Evolutionary conservation across 1,140 invertebrate genomes (phyloP).

Genomic region (Gyrodactylus bullatarudis): DNA sequence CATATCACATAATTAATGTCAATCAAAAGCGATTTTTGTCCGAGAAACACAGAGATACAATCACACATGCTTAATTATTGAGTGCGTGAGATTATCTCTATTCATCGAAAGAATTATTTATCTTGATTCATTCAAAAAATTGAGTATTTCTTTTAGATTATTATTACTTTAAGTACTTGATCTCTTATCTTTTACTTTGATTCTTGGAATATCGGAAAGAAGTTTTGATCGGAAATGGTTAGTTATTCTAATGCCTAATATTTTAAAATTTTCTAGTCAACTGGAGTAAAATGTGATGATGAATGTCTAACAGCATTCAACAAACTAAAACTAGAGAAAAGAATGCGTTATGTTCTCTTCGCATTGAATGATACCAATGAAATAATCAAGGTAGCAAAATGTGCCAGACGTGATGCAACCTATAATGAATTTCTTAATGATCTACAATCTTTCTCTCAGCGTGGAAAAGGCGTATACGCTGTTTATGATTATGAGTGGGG

Average conservation of each 20-base stretch:
- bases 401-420: neutral
- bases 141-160: too few relatives aligned
- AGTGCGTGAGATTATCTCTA: too few relatives aligned
- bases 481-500: constrained; percentile 4
- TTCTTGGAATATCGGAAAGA: too few relatives aligned
- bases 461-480: neutral
- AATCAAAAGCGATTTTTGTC: too few relatives aligned
- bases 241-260: neutral
- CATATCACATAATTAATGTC: too few relatives aligned
- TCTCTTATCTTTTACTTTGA: too few relatives aligned
- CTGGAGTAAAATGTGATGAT: neutral
- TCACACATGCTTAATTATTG: too few relatives aligned
- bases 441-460: neutral
- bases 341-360: neutral
- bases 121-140: too few relatives aligned
- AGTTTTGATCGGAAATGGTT: too few relatives aligned
- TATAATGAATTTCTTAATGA: constrained; percentile 2
- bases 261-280: neutral
- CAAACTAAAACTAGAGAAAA: neutral
- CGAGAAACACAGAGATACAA: too few relatives aligned
- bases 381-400: neutral
- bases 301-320: neutral
- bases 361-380: neutral
- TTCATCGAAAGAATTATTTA: too few relatives aligned
- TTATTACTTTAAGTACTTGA: too few relatives aligned